A percentile compares a stretch with the other conserved stretches of the same genome.
Evolutionary conservation across 2,888 invertebrate genomes (phyloP).

Genomic region (Drosophila incognita): DNA sequence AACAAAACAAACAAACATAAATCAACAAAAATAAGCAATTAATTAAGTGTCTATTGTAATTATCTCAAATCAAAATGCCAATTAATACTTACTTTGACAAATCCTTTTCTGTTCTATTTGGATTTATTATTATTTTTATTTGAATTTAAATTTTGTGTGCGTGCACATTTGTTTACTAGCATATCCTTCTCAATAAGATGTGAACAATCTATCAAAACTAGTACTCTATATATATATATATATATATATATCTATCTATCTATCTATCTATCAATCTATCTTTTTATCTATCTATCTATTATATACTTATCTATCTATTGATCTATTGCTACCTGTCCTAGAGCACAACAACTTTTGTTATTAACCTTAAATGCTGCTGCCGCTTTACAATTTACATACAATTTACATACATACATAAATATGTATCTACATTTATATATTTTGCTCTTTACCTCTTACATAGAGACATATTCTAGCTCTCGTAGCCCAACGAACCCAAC

Average conservation of each 20-base stretch:
- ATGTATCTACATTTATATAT: constrained; percentile 14
- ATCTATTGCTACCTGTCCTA: constrained; percentile 61
- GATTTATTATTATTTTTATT: constrained; percentile 33
- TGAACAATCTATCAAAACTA: constrained; percentile 32
- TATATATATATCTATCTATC: constrained; percentile 24
- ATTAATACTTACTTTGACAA: constrained; percentile 58
- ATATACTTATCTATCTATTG: constrained; percentile 35
- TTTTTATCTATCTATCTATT: constrained; percentile 33
- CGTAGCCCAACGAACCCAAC: constrained; percentile 42
- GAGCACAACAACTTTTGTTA: constrained; percentile 67
- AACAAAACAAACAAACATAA: constrained; percentile 47
- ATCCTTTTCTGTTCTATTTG: constrained; percentile 44
- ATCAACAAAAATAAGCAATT: constrained; percentile 50
- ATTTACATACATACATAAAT: constrained; percentile 19
- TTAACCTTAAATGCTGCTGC: constrained; percentile 71
- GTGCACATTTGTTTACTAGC: constrained; percentile 47
- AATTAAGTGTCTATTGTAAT: constrained; percentile 73
- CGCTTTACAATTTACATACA: constrained; percentile 49
- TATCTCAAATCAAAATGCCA: constrained; percentile 68
- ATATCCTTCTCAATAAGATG: constrained; percentile 38
- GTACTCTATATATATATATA: constrained; percentile 13
- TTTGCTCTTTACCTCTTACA: constrained; percentile 30
- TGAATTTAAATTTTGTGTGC: constrained; percentile 53
- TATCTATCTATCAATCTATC: constrained; percentile 31
- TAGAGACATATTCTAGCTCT: constrained; percentile 40